Evolutionary conservation across 2,888 invertebrate genomes (phyloP), one percentile per base, ranked within the genome.

Genomic region (Teleiodes luculella): DNA sequence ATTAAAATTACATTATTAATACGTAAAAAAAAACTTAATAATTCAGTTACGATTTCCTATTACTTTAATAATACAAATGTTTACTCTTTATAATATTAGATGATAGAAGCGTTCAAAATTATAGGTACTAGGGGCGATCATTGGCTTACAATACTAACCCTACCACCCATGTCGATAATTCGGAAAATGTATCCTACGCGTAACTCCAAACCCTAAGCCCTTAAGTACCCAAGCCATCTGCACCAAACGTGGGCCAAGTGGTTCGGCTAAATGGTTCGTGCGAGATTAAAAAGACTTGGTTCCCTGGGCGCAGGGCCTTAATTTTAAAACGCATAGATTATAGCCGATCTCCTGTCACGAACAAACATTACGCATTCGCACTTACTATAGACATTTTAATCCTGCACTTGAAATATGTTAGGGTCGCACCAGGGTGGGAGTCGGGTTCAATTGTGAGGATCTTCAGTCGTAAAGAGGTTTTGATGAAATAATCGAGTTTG

Each of bases 331-430:
- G 60, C 63, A 65, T 76, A 82, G 83, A 86, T 85, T 83, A 81
- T 82, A 77, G 72, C 70, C 77, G 80, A 82, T 84, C 82, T 73
- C 69, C 76, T 86, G 88, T 86, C 88, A 80, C 73, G 62, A 65
- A 67, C 86, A 85, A 78, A 80, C 83, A 80, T 70, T 76, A 73
- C 74, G 76, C 76, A 80, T 84, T 88, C 86, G 81, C 87, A 83
- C 86, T 84, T 76, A 62, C 72, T 68, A 76, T 74, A 77, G 76
- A 79, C 80, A 75, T 71, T 80, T 78, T 86, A 87, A 87, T 85
- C 86, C 86, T 79, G 82, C 80, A 77, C 86, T 88, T 88, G 85
- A 88, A 87, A 85, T 87, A 86, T 88, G 85, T 80, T 75, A 65
- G 66, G 79, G 76, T 66, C 50, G 41, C 43, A 13, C 10, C 33